Evolutionary conservation across 2,888 invertebrate species (phyloP).

Genomic region (Drosophila paranaensis): DNA sequence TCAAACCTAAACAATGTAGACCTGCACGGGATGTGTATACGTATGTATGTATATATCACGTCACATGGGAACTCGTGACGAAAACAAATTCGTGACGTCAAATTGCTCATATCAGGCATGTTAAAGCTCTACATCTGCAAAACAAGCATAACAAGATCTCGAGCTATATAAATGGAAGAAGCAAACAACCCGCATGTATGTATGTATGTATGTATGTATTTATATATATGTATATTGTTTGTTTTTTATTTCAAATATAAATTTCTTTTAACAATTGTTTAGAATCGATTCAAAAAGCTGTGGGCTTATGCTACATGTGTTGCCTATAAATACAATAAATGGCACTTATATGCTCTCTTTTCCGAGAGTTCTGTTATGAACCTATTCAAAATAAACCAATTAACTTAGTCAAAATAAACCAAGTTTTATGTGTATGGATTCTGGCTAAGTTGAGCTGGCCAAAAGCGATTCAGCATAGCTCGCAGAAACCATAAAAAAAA

Average conservation of each 20-base stretch:
- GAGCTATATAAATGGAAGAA: neutral
- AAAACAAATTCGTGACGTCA: constrained; percentile 41
- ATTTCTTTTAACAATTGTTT: neutral
- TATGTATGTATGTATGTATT: neutral
- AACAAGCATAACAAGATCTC: neutral
- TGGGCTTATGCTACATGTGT: neutral
- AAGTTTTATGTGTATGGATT: neutral
- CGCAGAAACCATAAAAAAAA: neutral
- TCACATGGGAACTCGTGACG: constrained; percentile 30
- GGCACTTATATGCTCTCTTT: neutral
- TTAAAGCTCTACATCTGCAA: constrained; percentile 1
- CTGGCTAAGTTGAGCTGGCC: neutral
- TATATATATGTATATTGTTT: neutral
- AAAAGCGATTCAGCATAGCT: neutral
- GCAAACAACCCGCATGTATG: neutral
- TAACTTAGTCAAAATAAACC: neutral
- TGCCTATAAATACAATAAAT: neutral
- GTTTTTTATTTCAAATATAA: constrained; percentile 1
- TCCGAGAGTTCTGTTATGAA: neutral
- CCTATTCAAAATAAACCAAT: neutral
- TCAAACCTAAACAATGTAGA: neutral
- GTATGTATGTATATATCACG: neutral
- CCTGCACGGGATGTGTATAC: neutral
- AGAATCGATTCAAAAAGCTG: neutral
- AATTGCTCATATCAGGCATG: constrained; percentile 8